These are phyloP conservation scores for Xanthia icteritia DNA, from an alignment of 2,888 invertebrate species.

Conservation along the genomic window DNA sequence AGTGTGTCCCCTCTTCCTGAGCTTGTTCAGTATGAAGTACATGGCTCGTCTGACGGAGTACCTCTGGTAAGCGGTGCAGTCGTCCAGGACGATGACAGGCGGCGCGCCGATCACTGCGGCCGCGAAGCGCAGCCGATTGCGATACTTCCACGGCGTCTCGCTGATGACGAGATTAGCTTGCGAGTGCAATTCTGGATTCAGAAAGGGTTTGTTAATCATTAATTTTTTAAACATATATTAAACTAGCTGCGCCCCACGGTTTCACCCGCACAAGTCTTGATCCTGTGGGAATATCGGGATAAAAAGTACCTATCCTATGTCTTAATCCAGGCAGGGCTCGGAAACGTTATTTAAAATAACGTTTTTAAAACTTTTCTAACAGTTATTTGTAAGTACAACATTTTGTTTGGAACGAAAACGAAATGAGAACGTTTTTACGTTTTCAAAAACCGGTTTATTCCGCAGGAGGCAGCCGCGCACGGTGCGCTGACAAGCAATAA, in stretches of 20 bases:
- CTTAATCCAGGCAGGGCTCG: too few species aligned
- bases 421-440: too few species aligned
- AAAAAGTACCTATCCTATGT: too few species aligned
- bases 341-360: too few species aligned
- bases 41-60: constrained; percentile 78
- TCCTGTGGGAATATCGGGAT: too few species aligned
- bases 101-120: constrained; percentile 83
- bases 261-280: too few species aligned
- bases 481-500: too few species aligned
- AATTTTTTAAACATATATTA: background rate
- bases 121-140: constrained; percentile 77
- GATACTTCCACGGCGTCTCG: constrained; percentile 57
- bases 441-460: too few species aligned
- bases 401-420: too few species aligned
- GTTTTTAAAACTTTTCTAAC: too few species aligned
- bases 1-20: constrained; percentile 80
- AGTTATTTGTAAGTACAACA: too few species aligned
- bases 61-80: constrained; percentile 82
- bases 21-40: constrained; percentile 78
- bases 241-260: background rate
- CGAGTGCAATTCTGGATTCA: constrained; percentile 67
- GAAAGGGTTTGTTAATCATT: background rate
- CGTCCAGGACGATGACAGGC: constrained; percentile 80
- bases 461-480: too few species aligned
- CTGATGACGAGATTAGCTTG: constrained; percentile 60